A percentile compares a stretch with the other conserved stretches of the same genome.
phyloP scores from a whole-genome alignment of 1,140 invertebrate genomes.

The Whitmania pigra region DNA sequence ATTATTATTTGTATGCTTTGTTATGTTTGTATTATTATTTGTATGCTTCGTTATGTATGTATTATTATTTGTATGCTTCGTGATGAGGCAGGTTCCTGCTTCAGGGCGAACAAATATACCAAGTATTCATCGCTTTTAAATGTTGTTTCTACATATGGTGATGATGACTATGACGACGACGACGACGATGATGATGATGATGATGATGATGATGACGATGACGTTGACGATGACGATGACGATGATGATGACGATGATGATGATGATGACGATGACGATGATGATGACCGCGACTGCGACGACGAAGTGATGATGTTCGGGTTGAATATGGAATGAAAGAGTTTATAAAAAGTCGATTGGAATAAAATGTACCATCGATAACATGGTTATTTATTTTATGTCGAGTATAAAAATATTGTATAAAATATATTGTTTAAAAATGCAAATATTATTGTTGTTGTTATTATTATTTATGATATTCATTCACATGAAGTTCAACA shows the following conservation, averaged over 20 bases:
- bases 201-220: slow-evolving; percentile 1
- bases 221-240: not conserved
- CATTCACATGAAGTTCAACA: too few species aligned
- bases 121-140: not conserved
- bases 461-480: too few species aligned
- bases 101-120: too few species aligned
- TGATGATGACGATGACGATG: not conserved
- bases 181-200: not conserved
- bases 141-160: not conserved
- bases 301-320: not conserved
- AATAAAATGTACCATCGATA: not conserved
- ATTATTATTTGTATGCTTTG: too few species aligned
- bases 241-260: slow-evolving; percentile 1
- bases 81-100: not conserved
- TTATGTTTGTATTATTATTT: too few species aligned
- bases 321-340: not conserved
- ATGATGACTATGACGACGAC: not conserved
- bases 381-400: not conserved
- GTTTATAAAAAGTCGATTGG: not conserved
- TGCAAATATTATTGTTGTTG: not conserved
- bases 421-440: too few species aligned
- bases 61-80: too few species aligned
- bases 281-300: not conserved
- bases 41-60: too few species aligned
- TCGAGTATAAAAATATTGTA: not conserved